Conservation (phyloP, 23 tunicate genomes). For the Pegea sp. region DNA sequence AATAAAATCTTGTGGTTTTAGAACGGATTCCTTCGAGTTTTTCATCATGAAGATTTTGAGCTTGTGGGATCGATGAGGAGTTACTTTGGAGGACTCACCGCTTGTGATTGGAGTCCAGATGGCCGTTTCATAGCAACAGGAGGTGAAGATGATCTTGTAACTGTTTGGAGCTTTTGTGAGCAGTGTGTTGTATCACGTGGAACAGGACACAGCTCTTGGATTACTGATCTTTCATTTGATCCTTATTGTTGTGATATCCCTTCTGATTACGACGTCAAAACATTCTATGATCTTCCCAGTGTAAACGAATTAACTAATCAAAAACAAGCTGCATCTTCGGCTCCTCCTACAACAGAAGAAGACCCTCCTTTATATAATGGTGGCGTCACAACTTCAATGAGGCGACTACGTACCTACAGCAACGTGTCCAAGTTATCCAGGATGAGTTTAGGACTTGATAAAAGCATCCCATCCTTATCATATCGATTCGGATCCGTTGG, state of each 20-base stretch:
- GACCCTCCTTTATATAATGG: neutral
- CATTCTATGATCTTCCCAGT: slow-evolving; percentile 28
- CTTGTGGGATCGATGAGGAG: slow-evolving; percentile 67
- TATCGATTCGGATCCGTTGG: slow-evolving; percentile 95
- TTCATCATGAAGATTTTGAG: slow-evolving; percentile 42
- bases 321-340: no score
- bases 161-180: slow-evolving; percentile 77
- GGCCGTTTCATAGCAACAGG: slow-evolving; percentile 92
- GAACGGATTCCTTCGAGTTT: slow-evolving; percentile 75
- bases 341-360: neutral
- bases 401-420: slow-evolving; percentile 57
- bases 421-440: slow-evolving; percentile 57
- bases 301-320: slow-evolving; percentile 5
- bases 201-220: slow-evolving; percentile 86
- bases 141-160: slow-evolving; percentile 93
- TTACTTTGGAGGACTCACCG: slow-evolving; percentile 84
- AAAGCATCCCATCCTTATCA: slow-evolving; percentile 27
- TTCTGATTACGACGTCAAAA: slow-evolving; percentile 47
- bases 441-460: slow-evolving; percentile 27
- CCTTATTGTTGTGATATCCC: slow-evolving; percentile 52
- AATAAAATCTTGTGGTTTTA: no score
- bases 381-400: slow-evolving; percentile 7
- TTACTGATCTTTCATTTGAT: slow-evolving; percentile 83
- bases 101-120: slow-evolving; percentile 95
- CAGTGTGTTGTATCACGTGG: slow-evolving; percentile 65